Percentiles rank a stretch among this genome's conserved stretches.
These are phyloP conservation scores for Zygothrica quintamaculata DNA, from an alignment of 2,888 invertebrate species.

Conservation along the genomic window DNA sequence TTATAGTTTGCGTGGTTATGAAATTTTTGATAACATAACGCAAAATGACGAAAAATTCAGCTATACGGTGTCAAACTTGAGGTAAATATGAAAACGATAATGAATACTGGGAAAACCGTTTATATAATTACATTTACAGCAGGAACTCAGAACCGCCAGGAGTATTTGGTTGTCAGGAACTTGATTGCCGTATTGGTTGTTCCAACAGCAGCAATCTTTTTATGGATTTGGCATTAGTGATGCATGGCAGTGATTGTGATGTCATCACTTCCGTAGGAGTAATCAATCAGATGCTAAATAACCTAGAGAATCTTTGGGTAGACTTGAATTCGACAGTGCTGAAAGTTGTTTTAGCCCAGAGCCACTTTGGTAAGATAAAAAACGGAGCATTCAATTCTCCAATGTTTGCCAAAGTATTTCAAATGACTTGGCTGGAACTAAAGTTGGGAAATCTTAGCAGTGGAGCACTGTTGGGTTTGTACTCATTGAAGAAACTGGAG, in stretches of 20 bases:
- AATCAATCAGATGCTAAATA: slow-evolving; percentile 6
- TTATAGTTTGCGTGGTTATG: not conserved
- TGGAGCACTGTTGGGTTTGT: slow-evolving; percentile 75
- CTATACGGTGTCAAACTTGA: slow-evolving; percentile 5
- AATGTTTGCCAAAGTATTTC: slow-evolving; percentile 66
- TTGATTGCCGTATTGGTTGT: slow-evolving; percentile 42
- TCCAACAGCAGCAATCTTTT: slow-evolving; percentile 29
- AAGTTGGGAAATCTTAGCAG: slow-evolving; percentile 55
- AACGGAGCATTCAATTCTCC: slow-evolving; percentile 73
- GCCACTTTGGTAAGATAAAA: slow-evolving; percentile 53
- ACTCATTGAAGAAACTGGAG: slow-evolving; percentile 63
- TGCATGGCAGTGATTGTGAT: slow-evolving; percentile 36
- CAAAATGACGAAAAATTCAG: not conserved
- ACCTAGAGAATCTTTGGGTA: slow-evolving; percentile 56
- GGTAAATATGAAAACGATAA: slow-evolving; percentile 11
- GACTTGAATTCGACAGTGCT: slow-evolving; percentile 41
- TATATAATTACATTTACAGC: slow-evolving; percentile 16
- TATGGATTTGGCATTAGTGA: slow-evolving; percentile 16
- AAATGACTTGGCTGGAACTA: slow-evolving; percentile 53
- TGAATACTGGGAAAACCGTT: no score
- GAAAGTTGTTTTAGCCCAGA: slow-evolving; percentile 56
- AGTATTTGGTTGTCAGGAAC: slow-evolving; percentile 30
- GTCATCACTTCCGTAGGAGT: slow-evolving; percentile 32
- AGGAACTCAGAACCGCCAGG: not conserved
- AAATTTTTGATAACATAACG: not conserved